Conservation (phyloP, 2,888 invertebrate genomes). For the Theretra japonica region DNA sequence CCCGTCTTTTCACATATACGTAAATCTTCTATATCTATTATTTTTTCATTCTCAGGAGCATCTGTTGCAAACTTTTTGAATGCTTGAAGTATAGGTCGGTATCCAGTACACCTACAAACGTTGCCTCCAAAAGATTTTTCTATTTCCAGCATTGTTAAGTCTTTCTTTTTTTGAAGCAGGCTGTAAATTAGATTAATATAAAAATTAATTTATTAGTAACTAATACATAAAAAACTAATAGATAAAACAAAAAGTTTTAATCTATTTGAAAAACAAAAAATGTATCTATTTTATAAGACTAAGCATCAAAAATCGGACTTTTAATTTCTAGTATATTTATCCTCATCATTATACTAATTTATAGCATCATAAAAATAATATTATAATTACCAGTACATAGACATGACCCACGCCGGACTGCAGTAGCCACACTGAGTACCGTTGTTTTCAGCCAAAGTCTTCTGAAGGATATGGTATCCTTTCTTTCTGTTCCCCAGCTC, state of each 20-base stretch:
- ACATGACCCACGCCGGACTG: constrained; percentile 90
- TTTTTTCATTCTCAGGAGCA: neutral
- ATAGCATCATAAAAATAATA: too few species aligned
- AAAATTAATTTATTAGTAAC: too few species aligned
- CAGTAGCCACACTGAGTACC: constrained; percentile 90
- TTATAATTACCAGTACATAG: constrained; percentile 84
- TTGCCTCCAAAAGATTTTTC: constrained; percentile 90
- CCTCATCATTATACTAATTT: too few species aligned
- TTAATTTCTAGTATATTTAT: too few species aligned
- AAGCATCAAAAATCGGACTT: too few species aligned
- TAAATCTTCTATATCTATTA: constrained; percentile 22
- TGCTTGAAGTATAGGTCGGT: neutral
- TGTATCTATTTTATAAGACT: too few species aligned
- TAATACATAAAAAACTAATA: too few species aligned
- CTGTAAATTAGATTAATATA: constrained; percentile 45
- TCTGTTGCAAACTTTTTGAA: neutral
- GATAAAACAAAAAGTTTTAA: too few species aligned
- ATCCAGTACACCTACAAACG: constrained; percentile 14
- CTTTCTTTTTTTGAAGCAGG: constrained; percentile 53
- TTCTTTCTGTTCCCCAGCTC: constrained; percentile 86
- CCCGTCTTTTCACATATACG: constrained; percentile 23
- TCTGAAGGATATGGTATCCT: constrained; percentile 88
- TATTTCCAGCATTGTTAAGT: constrained; percentile 86
- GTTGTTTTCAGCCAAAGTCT: constrained; percentile 83
- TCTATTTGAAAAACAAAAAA: too few species aligned